phyloP scores from a whole-genome alignment of 1,140 invertebrate genomes.

The Neodiprion lecontei region DNA sequence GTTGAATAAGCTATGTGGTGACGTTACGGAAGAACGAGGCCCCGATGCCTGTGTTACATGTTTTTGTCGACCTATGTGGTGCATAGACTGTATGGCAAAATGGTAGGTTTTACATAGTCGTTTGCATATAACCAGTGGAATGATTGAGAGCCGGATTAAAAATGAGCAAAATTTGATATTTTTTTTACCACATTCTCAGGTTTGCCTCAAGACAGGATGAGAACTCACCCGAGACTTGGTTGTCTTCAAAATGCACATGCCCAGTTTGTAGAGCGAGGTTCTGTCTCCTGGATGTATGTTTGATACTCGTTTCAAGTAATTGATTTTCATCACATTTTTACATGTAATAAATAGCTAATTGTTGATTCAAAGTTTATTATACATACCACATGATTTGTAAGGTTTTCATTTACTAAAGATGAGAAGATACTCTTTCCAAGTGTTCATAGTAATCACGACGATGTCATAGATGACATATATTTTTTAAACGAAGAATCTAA shows the following conservation, averaged over 20 bases:
- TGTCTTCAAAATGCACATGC: slow-evolving; percentile 85
- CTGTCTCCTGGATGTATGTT: slow-evolving; percentile 84
- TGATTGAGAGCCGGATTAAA: too few relatives aligned
- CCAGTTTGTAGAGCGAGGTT: slow-evolving; percentile 87
- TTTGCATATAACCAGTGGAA: not conserved
- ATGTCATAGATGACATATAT: not conserved
- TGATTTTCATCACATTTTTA: not conserved
- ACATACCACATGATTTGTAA: not conserved
- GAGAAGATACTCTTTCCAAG: too few relatives aligned
- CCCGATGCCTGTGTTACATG: slow-evolving; percentile 66
- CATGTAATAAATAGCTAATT: slow-evolving; percentile 11
- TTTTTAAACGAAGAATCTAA: not conserved
- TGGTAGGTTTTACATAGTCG: slow-evolving; percentile 66
- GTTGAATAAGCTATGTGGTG: slow-evolving; percentile 75
- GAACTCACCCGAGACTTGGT: slow-evolving; percentile 76
- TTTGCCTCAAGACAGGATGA: slow-evolving; percentile 86
- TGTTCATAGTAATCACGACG: not conserved
- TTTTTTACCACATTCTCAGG: slow-evolving; percentile 45
- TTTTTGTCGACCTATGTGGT: slow-evolving; percentile 89
- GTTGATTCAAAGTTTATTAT: not conserved
- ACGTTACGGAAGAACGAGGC: slow-evolving; percentile 47
- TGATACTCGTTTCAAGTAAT: slow-evolving; percentile 31
- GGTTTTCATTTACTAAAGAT: too few relatives aligned
- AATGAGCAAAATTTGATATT: slow-evolving; percentile 22
- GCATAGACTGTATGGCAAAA: slow-evolving; percentile 82